Percentiles rank a stretch among this genome's conserved stretches.
phyloP scores from a whole-genome alignment of 2,113 vertebrate species.

The Kobus ellipsiprymnus region DNA sequence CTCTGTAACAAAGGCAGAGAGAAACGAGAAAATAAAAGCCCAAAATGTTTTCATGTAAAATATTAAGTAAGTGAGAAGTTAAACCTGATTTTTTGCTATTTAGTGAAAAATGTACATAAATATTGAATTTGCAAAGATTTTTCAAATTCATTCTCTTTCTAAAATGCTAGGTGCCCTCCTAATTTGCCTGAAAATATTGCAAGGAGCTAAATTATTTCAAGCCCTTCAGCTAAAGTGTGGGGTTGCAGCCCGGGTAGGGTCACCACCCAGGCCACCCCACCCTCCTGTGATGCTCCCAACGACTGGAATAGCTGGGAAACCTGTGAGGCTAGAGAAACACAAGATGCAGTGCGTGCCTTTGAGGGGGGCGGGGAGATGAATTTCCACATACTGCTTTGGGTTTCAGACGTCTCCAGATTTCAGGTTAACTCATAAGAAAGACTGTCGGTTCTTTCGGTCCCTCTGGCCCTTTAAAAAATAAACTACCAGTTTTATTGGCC shows the following conservation, averaged over 20 bases:
- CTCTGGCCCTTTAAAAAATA: background rate
- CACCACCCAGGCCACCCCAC: background rate
- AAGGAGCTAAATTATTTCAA: background rate
- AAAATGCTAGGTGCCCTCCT: background rate
- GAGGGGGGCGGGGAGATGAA: background rate
- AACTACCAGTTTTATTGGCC: background rate
- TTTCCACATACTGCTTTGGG: background rate
- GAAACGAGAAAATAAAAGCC: background rate
- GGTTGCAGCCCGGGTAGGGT: background rate
- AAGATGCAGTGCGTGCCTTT: background rate
- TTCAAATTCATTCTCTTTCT: background rate
- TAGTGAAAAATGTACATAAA: background rate
- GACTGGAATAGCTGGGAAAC: background rate
- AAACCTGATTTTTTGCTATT: background rate
- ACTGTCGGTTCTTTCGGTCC: background rate
- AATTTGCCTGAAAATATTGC: background rate
- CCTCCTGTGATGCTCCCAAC: background rate
- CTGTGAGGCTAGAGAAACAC: background rate
- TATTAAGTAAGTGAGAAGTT: background rate
- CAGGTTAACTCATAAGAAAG: background rate
- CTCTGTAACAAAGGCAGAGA: background rate
- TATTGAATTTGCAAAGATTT: background rate
- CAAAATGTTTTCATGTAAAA: background rate
- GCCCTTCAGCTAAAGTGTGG: background rate
- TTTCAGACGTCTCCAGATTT: background rate